Evolutionary conservation across 2,113 vertebrate genomes (phyloP), one percentile per base, ranked within the genome.

Genomic region (Ammospiza nelsoni): DNA sequence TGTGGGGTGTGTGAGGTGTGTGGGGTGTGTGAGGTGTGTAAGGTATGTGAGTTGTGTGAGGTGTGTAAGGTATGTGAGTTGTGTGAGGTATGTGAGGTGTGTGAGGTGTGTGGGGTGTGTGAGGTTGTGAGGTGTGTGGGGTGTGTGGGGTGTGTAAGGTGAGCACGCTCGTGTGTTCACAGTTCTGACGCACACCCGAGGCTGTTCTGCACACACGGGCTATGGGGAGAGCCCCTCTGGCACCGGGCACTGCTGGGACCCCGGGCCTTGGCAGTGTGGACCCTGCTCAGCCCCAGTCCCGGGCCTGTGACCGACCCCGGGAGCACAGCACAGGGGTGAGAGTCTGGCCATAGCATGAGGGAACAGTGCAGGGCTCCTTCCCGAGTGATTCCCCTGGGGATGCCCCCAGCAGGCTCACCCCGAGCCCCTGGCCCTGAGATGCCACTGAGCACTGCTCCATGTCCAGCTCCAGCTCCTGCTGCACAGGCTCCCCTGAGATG

Each of bases 311-410:
- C 51, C 0, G 1, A 52, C 28, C 23, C 9, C 11, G 3, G 1
- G 2, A 20, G n/a, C 61, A 5, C n/a, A 23, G n/a, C 37, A 8
- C 9, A 2, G 37, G 43, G 24, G 4, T 5, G 5, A 23, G 25
- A 51, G 48, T 3, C 62, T 0, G 0, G 15, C 44, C 0, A 7
- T 5, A 24, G 5, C 2, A 9, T 15, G 49, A 1, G 0, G 44
- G 75, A 31, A 2, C 67, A 2, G 29, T 2, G 11, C n/a, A 3
- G 39, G 48, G 66, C 49, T 63, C 44, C 20, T 51, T 62, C 48
- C 33, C 7, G 1, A 78, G 39, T 3, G 15, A 22, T 18, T 22
- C 16, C 9, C 27, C 29, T 4, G 20, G 12, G 33, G 20, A 11
- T 12, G 6, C 31, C 39, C 51, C 75, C 59, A 11, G 44, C 3